Evolutionary conservation across 2,888 invertebrate genomes (phyloP).

Genomic region (Tinea pellionella): DNA sequence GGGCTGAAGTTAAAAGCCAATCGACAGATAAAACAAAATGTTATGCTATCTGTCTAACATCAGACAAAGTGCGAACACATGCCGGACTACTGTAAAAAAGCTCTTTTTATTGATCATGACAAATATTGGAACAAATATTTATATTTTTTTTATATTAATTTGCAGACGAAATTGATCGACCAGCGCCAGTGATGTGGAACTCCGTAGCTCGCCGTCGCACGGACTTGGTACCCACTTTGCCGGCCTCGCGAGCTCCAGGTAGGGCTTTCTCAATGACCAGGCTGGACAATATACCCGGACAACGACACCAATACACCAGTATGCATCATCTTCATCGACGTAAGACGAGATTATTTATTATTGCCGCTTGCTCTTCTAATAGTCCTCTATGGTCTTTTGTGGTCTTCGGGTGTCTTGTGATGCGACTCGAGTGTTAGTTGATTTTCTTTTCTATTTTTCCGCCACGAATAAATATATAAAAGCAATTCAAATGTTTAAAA

Average conservation of each 20-base stretch:
- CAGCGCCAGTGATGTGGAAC: constrained; percentile 73
- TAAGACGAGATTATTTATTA: constrained; percentile 9
- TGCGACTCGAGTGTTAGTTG: constrained; percentile 13
- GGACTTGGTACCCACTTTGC: constrained; percentile 91
- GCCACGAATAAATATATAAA: too few species aligned
- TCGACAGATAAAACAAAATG: too few species aligned
- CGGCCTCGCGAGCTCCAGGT: constrained; percentile 68
- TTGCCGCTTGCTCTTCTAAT: constrained; percentile 33
- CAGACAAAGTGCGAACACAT: too few species aligned
- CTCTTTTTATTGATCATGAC: too few species aligned
- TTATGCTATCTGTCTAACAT: too few species aligned
- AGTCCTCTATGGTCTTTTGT: constrained; percentile 37
- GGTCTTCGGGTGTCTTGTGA: constrained; percentile 18
- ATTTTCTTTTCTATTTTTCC: too few species aligned
- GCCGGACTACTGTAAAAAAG: too few species aligned
- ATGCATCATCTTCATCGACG: constrained; percentile 53
- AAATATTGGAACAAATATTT: too few species aligned
- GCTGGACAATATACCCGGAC: constrained; percentile 71
- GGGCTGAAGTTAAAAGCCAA: too few species aligned
- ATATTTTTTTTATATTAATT: neutral
- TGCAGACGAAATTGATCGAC: constrained; percentile 55
- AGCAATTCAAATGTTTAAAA: too few species aligned
- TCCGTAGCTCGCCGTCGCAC: constrained; percentile 88
- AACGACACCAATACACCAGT: constrained; percentile 34
- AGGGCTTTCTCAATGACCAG: constrained; percentile 95